A percentile compares a stretch with the other conserved stretches of the same genome.
These are phyloP conservation scores for Saturnia pavonia DNA, from an alignment of 2,888 invertebrate genomes.

Conservation along the genomic window DNA sequence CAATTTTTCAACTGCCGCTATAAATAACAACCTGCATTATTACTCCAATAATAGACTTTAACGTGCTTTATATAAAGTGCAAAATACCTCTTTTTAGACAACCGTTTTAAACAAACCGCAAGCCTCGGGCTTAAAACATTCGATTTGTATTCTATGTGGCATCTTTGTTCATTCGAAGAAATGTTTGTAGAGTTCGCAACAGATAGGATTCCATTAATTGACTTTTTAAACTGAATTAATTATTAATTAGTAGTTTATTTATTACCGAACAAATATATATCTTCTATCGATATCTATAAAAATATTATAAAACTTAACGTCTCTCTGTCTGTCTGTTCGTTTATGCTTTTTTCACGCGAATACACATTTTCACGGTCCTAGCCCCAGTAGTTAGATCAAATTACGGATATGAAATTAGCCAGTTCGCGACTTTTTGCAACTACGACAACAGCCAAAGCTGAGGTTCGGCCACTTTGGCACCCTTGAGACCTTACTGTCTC, in stretches of 20 bases:
- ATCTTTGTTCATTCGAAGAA: background rate
- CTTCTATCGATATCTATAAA: too few species aligned
- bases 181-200: background rate
- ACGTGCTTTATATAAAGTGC: background rate
- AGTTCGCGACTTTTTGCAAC: too few species aligned
- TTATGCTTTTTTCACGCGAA: too few species aligned
- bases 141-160: conserved; percentile 9
- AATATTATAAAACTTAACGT: too few species aligned
- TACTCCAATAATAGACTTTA: background rate
- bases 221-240: background rate
- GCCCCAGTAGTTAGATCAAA: too few species aligned
- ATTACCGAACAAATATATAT: background rate
- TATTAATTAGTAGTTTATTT: background rate
- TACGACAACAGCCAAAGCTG: too few species aligned
- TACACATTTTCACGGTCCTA: too few species aligned
- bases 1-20: background rate
- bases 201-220: conserved; percentile 16
- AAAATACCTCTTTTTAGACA: background rate
- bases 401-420: too few species aligned
- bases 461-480: too few species aligned
- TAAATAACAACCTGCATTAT: background rate
- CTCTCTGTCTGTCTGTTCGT: too few species aligned
- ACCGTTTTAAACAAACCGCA: background rate
- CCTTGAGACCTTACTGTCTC: too few species aligned
- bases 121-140: background rate